phyloP scores from a whole-genome alignment of 2,888 invertebrate species.

The Andricus curvator region DNA sequence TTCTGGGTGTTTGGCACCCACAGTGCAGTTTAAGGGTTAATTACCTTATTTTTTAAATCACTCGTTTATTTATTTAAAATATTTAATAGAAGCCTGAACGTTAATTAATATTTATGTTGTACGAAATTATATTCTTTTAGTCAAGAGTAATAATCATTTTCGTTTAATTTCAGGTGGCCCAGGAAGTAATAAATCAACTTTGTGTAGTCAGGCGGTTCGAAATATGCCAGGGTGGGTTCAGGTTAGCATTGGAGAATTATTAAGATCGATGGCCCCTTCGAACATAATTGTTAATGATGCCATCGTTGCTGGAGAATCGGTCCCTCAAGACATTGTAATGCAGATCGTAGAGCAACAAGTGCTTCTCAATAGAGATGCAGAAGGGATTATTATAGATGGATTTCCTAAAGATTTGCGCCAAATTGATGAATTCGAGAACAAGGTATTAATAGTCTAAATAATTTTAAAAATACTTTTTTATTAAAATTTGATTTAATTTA shows the following conservation, averaged over 20 bases:
- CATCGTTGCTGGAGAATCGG: constrained; percentile 90
- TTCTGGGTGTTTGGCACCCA: no score
- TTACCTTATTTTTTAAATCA: no score
- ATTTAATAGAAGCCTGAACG: no score
- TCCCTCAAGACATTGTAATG: constrained; percentile 87
- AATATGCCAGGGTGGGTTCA: constrained; percentile 88
- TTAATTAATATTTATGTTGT: no score
- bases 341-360: constrained; percentile 87
- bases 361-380: constrained; percentile 72
- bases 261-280: constrained; percentile 86
- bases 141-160: neutral
- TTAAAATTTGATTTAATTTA: no score
- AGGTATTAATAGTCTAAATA: constrained; percentile 81
- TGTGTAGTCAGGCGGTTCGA: constrained; percentile 87
- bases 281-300: constrained; percentile 84
- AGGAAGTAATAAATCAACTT: constrained; percentile 91
- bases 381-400: constrained; percentile 95
- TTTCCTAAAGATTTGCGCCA: constrained; percentile 95
- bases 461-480: no score
- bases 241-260: constrained; percentile 88
- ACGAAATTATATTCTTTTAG: neutral
- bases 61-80: no score
- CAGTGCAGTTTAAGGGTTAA: no score
- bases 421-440: constrained; percentile 91
- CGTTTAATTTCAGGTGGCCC: constrained; percentile 85